Evolutionary conservation across 1,140 invertebrate species (phyloP).

Genomic region (Ctenoplectra terminalis): DNA sequence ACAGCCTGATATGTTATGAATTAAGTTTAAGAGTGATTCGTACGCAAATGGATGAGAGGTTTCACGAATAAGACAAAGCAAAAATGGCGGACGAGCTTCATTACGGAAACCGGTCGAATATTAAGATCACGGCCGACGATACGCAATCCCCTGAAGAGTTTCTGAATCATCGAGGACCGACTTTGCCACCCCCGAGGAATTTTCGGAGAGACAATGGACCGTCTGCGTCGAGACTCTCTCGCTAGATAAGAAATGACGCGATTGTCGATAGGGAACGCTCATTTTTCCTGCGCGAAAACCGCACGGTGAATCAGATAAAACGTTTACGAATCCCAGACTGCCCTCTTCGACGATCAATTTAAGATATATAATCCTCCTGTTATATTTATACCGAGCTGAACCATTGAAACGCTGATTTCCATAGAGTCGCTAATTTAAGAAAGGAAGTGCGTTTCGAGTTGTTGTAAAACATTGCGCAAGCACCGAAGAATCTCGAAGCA

Average conservation of each 20-base stretch:
- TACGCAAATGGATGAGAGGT: not conserved
- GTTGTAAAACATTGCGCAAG: not conserved
- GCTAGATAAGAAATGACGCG: conserved; percentile 27
- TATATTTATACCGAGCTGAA: not conserved
- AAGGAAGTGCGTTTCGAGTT: not conserved
- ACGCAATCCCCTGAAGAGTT: conserved; percentile 20
- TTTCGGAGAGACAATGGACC: conserved; percentile 36
- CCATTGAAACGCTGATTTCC: not conserved
- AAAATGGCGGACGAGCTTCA: too few species aligned
- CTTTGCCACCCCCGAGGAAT: conserved; percentile 27
- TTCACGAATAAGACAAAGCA: not conserved
- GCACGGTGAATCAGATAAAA: conserved; percentile 9
- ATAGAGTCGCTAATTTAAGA: not conserved
- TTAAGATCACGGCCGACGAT: conserved; percentile 46
- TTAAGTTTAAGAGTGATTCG: not conserved
- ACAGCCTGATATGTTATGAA: too few species aligned
- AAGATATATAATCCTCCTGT: not conserved
- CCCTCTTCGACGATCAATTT: conserved; percentile 9
- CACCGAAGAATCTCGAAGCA: not conserved
- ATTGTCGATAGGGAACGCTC: conserved; percentile 32
- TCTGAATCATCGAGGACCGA: conserved; percentile 41
- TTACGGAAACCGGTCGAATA: conserved; percentile 8
- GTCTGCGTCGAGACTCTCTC: conserved; percentile 25
- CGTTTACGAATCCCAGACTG: not conserved
- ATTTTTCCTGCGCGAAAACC: conserved; percentile 1